A percentile compares a stretch with the other conserved stretches of the same genome.
Conservation (phyloP, 2,797 vertebrate species). For the Sebastes flavidus region DNA sequence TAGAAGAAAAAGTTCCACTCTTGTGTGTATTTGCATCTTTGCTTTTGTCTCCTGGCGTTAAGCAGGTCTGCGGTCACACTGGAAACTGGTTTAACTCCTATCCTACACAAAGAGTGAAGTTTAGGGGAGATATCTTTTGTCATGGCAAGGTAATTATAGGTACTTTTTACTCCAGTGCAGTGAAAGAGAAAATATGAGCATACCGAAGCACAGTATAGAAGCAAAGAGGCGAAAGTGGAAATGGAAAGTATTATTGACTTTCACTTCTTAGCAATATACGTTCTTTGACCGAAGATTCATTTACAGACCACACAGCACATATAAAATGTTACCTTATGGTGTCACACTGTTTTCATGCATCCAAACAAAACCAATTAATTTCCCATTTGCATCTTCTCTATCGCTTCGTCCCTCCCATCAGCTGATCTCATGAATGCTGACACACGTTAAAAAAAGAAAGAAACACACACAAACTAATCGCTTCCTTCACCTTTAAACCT, state of each 20-base stretch:
- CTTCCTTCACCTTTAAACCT: slow-evolving; percentile 10
- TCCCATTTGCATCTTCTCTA: not conserved
- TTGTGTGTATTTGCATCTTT: not conserved
- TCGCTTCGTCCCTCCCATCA: not conserved
- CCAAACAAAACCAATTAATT: not conserved
- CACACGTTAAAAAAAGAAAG: not conserved
- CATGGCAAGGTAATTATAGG: not conserved
- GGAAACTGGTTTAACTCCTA: not conserved
- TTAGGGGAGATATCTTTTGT: not conserved
- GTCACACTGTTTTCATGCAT: not conserved
- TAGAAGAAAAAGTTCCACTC: not conserved
- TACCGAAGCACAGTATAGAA: no score
- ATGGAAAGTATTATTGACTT: no score
- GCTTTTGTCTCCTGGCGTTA: not conserved
- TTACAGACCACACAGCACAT: not conserved
- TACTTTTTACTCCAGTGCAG: not conserved
- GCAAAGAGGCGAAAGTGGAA: no score
- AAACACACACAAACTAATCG: not conserved
- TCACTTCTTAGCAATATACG: no score
- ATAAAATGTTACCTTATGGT: not conserved
- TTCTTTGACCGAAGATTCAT: no score
- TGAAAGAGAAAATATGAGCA: not conserved
- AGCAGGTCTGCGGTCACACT: not conserved
- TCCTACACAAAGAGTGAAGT: not conserved
- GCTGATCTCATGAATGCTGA: slow-evolving; percentile 12